These are phyloP conservation scores for Andrena fulva DNA, from an alignment of 2,888 invertebrate species.

Conservation along the genomic window DNA sequence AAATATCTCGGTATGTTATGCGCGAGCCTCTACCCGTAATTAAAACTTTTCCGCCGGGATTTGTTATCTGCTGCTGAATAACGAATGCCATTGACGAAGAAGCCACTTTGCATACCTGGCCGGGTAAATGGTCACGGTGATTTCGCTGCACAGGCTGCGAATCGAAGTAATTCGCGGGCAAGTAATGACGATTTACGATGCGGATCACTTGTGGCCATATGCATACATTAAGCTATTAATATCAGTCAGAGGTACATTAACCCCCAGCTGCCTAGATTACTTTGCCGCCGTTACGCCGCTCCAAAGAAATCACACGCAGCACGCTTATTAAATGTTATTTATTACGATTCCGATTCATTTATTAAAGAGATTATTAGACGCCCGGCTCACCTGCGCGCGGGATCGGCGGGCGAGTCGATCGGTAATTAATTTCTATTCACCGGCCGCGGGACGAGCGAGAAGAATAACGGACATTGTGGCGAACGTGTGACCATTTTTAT, in stretches of 20 bases:
- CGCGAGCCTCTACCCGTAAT: slow-evolving; percentile 27
- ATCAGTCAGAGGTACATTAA: slow-evolving; percentile 38
- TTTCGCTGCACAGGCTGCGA: slow-evolving; percentile 32
- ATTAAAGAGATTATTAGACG: slow-evolving; percentile 36
- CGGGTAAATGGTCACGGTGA: slow-evolving; percentile 37
- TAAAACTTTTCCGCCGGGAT: slow-evolving; percentile 42
- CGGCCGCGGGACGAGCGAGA: neutral
- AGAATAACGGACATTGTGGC: slow-evolving; percentile 7
- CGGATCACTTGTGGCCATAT: slow-evolving; percentile 16
- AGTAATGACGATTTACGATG: slow-evolving; percentile 61
- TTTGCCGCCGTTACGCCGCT: slow-evolving; percentile 4
- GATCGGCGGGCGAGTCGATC: neutral
- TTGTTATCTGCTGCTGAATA: slow-evolving; percentile 10
- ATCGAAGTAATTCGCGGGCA: slow-evolving; percentile 52
- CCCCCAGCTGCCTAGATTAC: slow-evolving; percentile 23
- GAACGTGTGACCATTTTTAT: slow-evolving; percentile 24
- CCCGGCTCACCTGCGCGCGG: neutral
- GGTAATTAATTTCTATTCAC: slow-evolving; percentile 16
- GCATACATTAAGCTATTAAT: slow-evolving; percentile 54
- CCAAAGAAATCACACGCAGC: slow-evolving; percentile 5
- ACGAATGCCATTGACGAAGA: slow-evolving; percentile 34
- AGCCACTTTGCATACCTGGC: slow-evolving; percentile 52
- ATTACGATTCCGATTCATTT: slow-evolving; percentile 25
- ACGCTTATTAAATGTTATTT: slow-evolving; percentile 41
- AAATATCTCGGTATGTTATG: slow-evolving; percentile 15